These are phyloP conservation scores for Passer domesticus DNA, from an alignment of 2,113 vertebrate species.

Conservation along the genomic window DNA sequence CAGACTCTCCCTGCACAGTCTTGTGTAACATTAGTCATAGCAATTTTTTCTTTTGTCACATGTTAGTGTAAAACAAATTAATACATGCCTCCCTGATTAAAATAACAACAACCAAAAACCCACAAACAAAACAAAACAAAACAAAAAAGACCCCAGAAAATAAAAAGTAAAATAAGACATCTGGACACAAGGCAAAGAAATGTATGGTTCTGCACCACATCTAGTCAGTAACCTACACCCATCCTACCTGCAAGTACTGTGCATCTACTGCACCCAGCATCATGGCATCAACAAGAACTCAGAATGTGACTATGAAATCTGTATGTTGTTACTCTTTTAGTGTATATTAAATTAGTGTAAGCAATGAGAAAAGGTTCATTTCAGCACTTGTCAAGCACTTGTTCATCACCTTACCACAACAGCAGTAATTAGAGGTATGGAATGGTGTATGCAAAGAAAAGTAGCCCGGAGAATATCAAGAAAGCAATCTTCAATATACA, in stretches of 20 bases:
- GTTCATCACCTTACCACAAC: background rate
- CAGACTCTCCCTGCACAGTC: background rate
- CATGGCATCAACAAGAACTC: background rate
- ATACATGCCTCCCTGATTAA: accelerated
- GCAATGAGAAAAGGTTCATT: background rate
- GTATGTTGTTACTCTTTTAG: background rate
- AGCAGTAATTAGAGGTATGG: background rate
- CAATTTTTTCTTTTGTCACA: background rate
- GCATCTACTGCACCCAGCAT: background rate
- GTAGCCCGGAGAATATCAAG: background rate
- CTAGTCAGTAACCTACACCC: background rate
- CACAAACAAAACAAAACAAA: background rate
- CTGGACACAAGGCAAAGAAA: background rate
- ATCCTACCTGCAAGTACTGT: background rate
- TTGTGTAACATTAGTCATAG: background rate
- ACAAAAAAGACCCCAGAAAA: background rate
- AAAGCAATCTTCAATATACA: background rate
- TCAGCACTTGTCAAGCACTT: background rate
- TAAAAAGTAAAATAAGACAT: background rate
- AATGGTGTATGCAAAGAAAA: background rate
- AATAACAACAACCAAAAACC: no score
- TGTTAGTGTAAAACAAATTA: background rate
- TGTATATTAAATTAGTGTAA: background rate
- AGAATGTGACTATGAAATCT: background rate
- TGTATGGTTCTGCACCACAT: background rate